Percentiles rank a stretch among this genome's conserved stretches.
These are phyloP conservation scores for Cinara cedri DNA, from an alignment of 2,888 invertebrate species.

Conservation along the genomic window DNA sequence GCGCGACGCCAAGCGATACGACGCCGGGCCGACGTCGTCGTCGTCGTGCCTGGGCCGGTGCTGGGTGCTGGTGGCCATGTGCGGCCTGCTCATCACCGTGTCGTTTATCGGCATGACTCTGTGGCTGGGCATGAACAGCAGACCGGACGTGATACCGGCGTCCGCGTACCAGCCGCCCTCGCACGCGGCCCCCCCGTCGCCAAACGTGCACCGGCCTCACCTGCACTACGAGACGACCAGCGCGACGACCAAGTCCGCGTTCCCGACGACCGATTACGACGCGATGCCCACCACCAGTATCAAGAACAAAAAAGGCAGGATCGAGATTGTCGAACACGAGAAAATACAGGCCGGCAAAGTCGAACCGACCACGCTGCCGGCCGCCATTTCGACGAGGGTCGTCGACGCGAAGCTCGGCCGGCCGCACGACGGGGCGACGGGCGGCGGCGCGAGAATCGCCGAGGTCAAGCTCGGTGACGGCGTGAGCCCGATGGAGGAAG, in stretches of 20 bases:
- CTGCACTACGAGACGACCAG: slow-evolving; percentile 38
- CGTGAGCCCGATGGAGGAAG: background rate
- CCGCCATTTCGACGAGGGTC: background rate
- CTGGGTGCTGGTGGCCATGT: slow-evolving; percentile 61
- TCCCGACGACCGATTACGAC: slow-evolving; percentile 55
- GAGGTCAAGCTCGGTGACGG: slow-evolving; percentile 3
- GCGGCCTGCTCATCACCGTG: slow-evolving; percentile 60
- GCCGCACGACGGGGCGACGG: slow-evolving; percentile 12
- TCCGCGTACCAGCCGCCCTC: slow-evolving; percentile 43
- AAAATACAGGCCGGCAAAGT: slow-evolving; percentile 23
- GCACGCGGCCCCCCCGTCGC: slow-evolving; percentile 55
- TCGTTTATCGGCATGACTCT: slow-evolving; percentile 61
- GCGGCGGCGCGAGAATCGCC: slow-evolving; percentile 30
- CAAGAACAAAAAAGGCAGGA: slow-evolving; percentile 58
- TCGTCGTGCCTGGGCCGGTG: slow-evolving; percentile 61
- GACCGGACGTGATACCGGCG: slow-evolving; percentile 54
- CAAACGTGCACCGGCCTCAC: slow-evolving; percentile 47
- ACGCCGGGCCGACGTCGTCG: slow-evolving; percentile 58
- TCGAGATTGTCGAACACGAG: slow-evolving; percentile 58
- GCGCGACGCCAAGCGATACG: slow-evolving; percentile 58
- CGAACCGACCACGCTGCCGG: slow-evolving; percentile 14
- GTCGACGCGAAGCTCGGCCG: background rate
- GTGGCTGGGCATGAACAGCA: slow-evolving; percentile 60
- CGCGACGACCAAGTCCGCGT: slow-evolving; percentile 8
- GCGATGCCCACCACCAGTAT: slow-evolving; percentile 58